Evolutionary conservation across 2,888 invertebrate species (phyloP).

Genomic region (Muscina levida): DNA sequence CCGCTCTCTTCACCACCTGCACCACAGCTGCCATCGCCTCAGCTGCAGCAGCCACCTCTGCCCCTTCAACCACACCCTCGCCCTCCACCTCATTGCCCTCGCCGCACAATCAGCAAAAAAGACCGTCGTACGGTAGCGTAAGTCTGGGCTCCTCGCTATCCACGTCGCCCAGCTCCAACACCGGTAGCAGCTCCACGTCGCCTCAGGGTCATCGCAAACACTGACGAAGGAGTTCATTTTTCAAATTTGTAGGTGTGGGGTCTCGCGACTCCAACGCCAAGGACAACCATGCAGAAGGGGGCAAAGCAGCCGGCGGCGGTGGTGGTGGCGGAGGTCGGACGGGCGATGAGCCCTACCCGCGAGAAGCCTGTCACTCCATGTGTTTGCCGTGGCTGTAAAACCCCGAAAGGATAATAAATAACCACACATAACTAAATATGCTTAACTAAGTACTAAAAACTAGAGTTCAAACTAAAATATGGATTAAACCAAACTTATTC

Average conservation of each 20-base stretch:
- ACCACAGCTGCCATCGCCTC: constrained; percentile 24
- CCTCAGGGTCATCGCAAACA: constrained; percentile 75
- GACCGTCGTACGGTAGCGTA: constrained; percentile 73
- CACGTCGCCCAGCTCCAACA: constrained; percentile 55
- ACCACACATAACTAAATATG: constrained; percentile 21
- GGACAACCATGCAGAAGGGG: constrained; percentile 28
- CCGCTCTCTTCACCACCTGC: constrained; percentile 46
- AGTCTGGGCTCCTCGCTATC: constrained; percentile 68
- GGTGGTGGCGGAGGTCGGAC: constrained; percentile 69
- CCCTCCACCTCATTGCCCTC: constrained; percentile 22
- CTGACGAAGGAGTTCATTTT: constrained; percentile 80
- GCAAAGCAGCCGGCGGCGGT: constrained; percentile 43
- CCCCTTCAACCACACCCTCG: constrained; percentile 9
- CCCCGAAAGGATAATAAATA: constrained; percentile 1
- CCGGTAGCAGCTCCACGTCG: constrained; percentile 66
- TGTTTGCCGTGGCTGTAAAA: constrained; percentile 78
- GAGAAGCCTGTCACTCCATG: constrained; percentile 77
- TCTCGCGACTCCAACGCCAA: constrained; percentile 62
- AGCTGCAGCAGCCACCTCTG: constrained; percentile 2
- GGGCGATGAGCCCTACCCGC: constrained; percentile 73
- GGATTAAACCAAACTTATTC: constrained; percentile 24
- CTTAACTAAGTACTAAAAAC: constrained; percentile 19
- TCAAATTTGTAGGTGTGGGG: constrained; percentile 69
- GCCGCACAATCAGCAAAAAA: constrained; percentile 65
- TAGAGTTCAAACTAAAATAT: constrained; percentile 46